Percentiles rank a stretch among this genome's conserved stretches.
These are phyloP conservation scores for Drosophila jambulina DNA, from an alignment of 1,140 invertebrate genomes.

Conservation along the genomic window DNA sequence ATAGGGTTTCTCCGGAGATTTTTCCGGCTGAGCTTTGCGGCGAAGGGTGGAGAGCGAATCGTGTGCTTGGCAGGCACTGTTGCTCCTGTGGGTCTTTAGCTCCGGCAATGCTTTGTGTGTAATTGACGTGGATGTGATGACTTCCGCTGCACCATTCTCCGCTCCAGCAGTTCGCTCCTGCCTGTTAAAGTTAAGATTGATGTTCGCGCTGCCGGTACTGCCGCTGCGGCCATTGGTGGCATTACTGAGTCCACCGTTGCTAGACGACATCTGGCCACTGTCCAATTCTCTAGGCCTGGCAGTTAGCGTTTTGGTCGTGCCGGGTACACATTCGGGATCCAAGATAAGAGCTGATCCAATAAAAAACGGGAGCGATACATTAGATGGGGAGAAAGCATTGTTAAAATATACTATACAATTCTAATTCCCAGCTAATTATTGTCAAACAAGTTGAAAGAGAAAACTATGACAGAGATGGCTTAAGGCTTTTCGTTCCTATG, in stretches of 20 bases:
- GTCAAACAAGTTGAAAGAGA: neutral
- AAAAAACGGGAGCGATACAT: conserved; percentile 1
- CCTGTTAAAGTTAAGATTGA: conserved; percentile 62
- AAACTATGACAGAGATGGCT: neutral
- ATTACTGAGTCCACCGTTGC: conserved; percentile 75
- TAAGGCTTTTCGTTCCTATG: no score
- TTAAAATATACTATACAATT: neutral
- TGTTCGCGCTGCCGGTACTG: conserved; percentile 75
- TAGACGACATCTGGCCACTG: conserved; percentile 67
- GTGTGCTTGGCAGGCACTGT: conserved; percentile 58
- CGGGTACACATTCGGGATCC: conserved; percentile 15
- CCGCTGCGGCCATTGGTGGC: conserved; percentile 81
- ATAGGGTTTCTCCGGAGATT: conserved; percentile 44
- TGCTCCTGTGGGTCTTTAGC: conserved; percentile 71
- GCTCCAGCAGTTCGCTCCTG: conserved; percentile 9
- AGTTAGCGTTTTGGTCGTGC: neutral
- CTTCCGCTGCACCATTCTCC: conserved; percentile 29
- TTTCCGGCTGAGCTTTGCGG: conserved; percentile 56
- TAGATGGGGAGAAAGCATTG: neutral
- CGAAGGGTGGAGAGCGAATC: conserved; percentile 52
- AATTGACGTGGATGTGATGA: conserved; percentile 33
- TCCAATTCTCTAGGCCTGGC: conserved; percentile 40
- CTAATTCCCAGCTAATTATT: neutral
- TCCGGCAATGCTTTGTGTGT: conserved; percentile 72
- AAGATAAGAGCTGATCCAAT: conserved; percentile 14